These are phyloP conservation scores for Carassius auratus DNA, from an alignment of 2,113 vertebrate species.

Conservation along the genomic window DNA sequence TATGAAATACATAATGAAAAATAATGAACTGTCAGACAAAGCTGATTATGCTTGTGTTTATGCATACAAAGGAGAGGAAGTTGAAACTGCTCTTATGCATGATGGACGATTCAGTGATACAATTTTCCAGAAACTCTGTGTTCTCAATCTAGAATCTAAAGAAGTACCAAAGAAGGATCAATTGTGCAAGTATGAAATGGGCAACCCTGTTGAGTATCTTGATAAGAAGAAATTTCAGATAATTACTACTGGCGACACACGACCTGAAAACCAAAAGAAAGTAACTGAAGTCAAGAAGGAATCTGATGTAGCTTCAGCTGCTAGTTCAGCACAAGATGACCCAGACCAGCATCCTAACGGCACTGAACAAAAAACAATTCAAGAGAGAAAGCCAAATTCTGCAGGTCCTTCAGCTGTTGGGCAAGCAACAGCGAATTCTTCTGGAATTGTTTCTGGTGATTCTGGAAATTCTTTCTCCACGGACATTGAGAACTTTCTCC, in stretches of 20 bases:
- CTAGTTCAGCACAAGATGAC: not conserved
- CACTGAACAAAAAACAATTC: not conserved
- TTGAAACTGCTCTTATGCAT: not conserved
- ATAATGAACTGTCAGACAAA: not conserved
- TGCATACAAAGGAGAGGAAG: not conserved
- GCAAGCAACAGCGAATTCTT: not conserved
- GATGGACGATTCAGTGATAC: not conserved
- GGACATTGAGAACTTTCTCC: not conserved
- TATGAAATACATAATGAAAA: not conserved
- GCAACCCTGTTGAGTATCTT: conserved; percentile 3
- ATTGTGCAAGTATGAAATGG: not conserved
- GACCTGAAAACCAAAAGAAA: not conserved
- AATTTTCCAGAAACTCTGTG: not conserved
- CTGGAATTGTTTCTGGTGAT: conserved; percentile 24
- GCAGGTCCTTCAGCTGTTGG: not conserved
- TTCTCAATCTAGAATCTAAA: not conserved
- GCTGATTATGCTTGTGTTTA: conserved; percentile 14
- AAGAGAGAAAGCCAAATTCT: not conserved
- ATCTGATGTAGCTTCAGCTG: not conserved
- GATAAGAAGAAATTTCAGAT: not conserved
- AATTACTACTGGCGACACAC: not conserved
- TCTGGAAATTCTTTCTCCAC: not conserved
- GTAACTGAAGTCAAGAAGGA: not conserved
- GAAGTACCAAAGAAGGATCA: not conserved
- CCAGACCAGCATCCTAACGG: not conserved